These are phyloP conservation scores for Theristicus caerulescens DNA, from an alignment of 2,113 vertebrate genomes.

Conservation along the genomic window DNA sequence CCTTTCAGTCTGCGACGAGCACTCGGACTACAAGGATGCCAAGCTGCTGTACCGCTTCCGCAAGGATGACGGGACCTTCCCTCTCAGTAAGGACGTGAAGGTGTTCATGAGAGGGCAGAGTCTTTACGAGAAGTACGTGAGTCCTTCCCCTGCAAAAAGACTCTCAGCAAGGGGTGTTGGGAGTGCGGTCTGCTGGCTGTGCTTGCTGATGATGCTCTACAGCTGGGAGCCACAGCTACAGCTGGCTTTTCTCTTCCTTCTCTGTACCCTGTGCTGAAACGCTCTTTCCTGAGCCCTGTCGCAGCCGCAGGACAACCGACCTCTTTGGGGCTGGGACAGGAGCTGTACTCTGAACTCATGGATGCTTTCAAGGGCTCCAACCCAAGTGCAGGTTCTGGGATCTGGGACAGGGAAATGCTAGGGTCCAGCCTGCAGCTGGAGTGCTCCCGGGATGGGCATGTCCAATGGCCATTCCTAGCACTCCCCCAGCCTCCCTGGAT, in stretches of 20 bases:
- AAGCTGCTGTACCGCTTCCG: conserved; percentile 88
- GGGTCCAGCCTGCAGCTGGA: neutral
- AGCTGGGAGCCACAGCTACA: neutral
- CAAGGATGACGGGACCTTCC: conserved; percentile 87
- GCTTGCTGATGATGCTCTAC: neutral
- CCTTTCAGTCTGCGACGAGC: conserved; percentile 83
- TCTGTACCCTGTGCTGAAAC: neutral
- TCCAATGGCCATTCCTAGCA: neutral
- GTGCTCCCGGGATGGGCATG: fast-evolving
- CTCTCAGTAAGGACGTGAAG: conserved; percentile 83
- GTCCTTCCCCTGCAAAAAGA: neutral
- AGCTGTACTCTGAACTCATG: fast-evolving
- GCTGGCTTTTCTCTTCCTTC: neutral
- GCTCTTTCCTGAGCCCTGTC: neutral
- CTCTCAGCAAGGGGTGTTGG: fast-evolving
- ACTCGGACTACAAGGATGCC: conserved; percentile 83
- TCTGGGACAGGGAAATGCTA: too few species aligned
- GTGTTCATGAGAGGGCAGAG: conserved; percentile 83
- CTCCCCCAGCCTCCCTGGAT: neutral
- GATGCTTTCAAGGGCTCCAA: neutral
- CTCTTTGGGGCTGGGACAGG: neutral
- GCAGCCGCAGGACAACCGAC: fast-evolving
- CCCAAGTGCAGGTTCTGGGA: neutral
- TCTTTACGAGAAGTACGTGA: conserved; percentile 85
- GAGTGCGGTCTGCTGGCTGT: fast-evolving